phyloP scores from a whole-genome alignment of 2,888 invertebrate genomes.

The Aspidiotus rigidus region DNA sequence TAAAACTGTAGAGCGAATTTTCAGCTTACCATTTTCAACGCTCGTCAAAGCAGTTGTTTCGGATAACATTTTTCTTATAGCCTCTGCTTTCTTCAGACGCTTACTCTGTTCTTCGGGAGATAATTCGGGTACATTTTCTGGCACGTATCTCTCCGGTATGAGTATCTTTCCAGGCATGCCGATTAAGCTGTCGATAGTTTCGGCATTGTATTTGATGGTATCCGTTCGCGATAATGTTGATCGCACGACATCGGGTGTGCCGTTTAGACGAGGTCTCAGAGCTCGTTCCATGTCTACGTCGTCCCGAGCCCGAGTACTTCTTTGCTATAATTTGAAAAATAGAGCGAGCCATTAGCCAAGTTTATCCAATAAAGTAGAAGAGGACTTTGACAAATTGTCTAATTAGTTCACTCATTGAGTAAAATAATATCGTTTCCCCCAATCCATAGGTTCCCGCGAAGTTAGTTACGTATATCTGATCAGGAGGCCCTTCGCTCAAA shows the following conservation, averaged over 20 bases:
- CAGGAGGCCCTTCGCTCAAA: no score
- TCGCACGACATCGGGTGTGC: slow-evolving; percentile 75
- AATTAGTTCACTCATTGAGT: no score
- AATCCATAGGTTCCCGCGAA: no score
- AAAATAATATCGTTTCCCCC: no score
- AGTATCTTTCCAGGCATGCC: slow-evolving; percentile 82
- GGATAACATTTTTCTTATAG: slow-evolving; percentile 82
- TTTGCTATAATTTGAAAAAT: slow-evolving; percentile 39
- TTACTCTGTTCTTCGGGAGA: slow-evolving; percentile 76
- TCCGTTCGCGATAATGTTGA: slow-evolving; percentile 58
- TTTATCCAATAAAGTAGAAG: background rate
- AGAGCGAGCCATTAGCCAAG: background rate
- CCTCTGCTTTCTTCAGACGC: slow-evolving; percentile 77
- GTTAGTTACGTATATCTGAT: no score
- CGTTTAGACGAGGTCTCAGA: slow-evolving; percentile 59
- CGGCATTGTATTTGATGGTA: slow-evolving; percentile 58
- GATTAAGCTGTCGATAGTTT: slow-evolving; percentile 75
- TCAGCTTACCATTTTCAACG: slow-evolving; percentile 23
- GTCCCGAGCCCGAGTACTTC: slow-evolving; percentile 59
- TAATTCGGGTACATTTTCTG: slow-evolving; percentile 76
- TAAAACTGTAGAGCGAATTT: background rate
- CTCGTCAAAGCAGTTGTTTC: slow-evolving; percentile 46
- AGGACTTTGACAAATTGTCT: no score
- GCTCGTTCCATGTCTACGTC: slow-evolving; percentile 82
- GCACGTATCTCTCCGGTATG: slow-evolving; percentile 85